Base-by-base conservation (phyloP, 2,113 vertebrate genomes). In the Triplophysa rosa region DNA sequence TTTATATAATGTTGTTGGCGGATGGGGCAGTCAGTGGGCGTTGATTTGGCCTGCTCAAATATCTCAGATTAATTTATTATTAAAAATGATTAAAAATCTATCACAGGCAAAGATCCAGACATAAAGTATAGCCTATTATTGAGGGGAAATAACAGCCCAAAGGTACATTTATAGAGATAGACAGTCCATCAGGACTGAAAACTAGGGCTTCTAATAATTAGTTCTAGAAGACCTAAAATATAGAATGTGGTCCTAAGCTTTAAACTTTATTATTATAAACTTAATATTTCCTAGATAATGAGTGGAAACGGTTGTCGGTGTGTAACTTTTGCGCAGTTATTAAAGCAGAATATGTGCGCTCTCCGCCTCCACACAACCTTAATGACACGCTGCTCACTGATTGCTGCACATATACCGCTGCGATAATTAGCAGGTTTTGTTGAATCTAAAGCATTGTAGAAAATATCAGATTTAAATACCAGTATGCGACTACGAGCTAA, bases 381-480 rank as follows among this genome's bases (percentile, higher is more conserved):
- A 79, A 82, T 82, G 54, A 82, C 23, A 59, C 45, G 6, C 47
- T 75, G 68, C 29, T 80, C 72, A 19, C 49, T 78, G 47, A 52
- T 42, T 26, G 19, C 56, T 45, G 49, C 21, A 24, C 26, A 17
- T 37, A 54, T 17, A 52, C 54, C 19, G 2, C 59, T 40, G 24
- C 29, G 40, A 66, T 76, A 79, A 79, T 82, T 79, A 81, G 37
- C 69, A 61, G 59, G 19, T 14, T 66, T 65, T 73, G 11, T 26
- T 75, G 45, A 52, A 64, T 49, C 65, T 79, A 47, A 54, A 14
- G 24, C 67, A 17, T 6, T 47, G 13, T 21, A 76, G 23, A 77
- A 79, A 71, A 73, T 72, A 75, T 79, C 67, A 69, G 67, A 83
- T 83, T 73, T 77, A 77, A 86, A 77, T 80, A 73, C 33, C 73